Conservation (phyloP, 2,113 vertebrate genomes). For the Vombatus ursinus region DNA sequence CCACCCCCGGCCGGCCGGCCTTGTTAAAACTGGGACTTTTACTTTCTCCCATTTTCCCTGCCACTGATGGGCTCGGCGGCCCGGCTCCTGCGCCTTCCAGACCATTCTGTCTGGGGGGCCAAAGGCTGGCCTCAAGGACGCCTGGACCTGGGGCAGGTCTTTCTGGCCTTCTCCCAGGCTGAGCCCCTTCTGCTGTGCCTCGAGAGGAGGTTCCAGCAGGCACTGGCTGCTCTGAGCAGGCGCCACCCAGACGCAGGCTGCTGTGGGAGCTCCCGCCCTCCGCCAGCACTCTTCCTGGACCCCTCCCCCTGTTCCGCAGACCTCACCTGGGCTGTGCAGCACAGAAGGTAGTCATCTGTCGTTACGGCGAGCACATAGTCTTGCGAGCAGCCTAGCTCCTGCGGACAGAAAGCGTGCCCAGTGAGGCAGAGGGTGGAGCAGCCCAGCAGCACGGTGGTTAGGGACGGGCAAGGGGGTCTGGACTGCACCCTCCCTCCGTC, state of each 20-base stretch:
- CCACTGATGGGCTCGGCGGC: neutral
- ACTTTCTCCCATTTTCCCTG: neutral
- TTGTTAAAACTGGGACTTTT: neutral
- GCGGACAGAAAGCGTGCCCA: slow-evolving; percentile 58
- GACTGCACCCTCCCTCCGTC: neutral
- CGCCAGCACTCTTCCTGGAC: neutral
- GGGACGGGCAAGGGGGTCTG: neutral
- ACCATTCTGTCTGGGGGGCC: too few relatives aligned
- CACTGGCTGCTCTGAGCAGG: neutral
- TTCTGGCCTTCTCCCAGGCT: too few relatives aligned
- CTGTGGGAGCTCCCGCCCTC: too few relatives aligned
- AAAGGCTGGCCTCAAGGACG: neutral
- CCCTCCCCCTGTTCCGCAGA: neutral
- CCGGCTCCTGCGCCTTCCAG: too few relatives aligned
- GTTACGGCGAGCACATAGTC: slow-evolving; percentile 96
- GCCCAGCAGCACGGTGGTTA: neutral
- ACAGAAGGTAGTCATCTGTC: slow-evolving; percentile 94
- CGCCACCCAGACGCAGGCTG: neutral
- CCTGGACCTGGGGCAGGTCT: neutral
- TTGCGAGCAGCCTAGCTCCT: slow-evolving; percentile 94
- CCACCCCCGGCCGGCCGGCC: too few relatives aligned
- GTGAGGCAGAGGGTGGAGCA: slow-evolving; percentile 31
- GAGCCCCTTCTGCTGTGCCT: too few relatives aligned
- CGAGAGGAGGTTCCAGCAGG: too few relatives aligned
- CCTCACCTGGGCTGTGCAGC: slow-evolving; percentile 92